phyloP scores from a whole-genome alignment of 2,113 vertebrate genomes.

The Copsychus sechellarum region DNA sequence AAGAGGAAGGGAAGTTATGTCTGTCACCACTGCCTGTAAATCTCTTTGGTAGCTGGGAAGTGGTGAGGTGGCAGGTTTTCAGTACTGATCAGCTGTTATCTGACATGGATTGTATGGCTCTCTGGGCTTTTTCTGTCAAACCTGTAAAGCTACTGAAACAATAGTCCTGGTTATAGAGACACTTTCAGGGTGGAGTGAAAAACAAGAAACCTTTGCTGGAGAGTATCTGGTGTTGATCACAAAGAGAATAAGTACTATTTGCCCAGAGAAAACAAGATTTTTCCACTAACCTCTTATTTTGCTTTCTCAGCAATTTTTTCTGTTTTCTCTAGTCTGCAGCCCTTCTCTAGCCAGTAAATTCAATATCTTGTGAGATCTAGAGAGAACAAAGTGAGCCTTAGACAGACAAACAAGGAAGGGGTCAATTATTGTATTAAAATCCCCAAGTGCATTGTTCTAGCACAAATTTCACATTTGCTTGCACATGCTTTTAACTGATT shows the following conservation, averaged over 20 bases:
- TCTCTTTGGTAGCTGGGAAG: background rate
- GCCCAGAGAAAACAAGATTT: conserved; percentile 39
- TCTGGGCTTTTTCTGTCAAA: background rate
- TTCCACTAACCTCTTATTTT: conserved; percentile 48
- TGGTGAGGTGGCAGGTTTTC: conserved; percentile 1
- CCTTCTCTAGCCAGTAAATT: conserved; percentile 49
- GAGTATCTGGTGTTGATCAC: conserved; percentile 54
- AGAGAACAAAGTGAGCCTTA: conserved; percentile 59
- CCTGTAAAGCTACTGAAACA: background rate
- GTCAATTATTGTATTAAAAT: conserved; percentile 60
- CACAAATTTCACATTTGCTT: conserved; percentile 62
- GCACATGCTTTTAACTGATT: conserved; percentile 54
- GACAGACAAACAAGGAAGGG: conserved; percentile 57
- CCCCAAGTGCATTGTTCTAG: conserved; percentile 60
- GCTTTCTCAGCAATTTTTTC: conserved; percentile 58
- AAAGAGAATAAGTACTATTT: conserved; percentile 18
- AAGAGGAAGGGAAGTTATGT: background rate
- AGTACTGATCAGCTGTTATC: background rate
- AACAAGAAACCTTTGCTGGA: background rate
- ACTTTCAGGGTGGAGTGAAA: background rate
- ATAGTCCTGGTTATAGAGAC: background rate
- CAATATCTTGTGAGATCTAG: conserved; percentile 55
- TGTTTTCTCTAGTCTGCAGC: conserved; percentile 57
- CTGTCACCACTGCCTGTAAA: background rate
- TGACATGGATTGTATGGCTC: background rate